phyloP scores from a whole-genome alignment of 2,113 vertebrate genomes.

The Chauna torquata region DNA sequence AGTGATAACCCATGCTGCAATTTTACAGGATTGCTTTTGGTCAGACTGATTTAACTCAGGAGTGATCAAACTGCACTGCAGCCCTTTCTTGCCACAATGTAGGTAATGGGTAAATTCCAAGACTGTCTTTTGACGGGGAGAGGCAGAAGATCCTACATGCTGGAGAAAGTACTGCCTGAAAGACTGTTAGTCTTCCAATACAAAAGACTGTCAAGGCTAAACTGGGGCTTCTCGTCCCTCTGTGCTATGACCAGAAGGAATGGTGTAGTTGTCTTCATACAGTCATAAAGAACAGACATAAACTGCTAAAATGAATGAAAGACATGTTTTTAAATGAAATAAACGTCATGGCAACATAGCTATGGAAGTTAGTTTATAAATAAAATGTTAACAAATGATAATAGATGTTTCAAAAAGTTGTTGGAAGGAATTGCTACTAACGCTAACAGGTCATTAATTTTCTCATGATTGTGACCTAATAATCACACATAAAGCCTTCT shows the following conservation, averaged over 20 bases:
- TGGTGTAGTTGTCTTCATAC: neutral
- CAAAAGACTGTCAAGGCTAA: neutral
- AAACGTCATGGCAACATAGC: neutral
- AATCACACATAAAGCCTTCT: neutral
- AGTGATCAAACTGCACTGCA: neutral
- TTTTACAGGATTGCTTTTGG: neutral
- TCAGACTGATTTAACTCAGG: neutral
- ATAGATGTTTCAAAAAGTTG: neutral
- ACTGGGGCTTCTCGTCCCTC: neutral
- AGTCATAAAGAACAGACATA: neutral
- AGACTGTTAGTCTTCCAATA: neutral
- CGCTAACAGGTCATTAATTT: neutral
- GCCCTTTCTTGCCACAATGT: neutral
- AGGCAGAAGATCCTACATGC: neutral
- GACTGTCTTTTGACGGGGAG: neutral
- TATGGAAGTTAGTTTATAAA: neutral
- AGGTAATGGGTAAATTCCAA: neutral
- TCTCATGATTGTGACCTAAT: neutral
- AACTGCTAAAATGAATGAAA: neutral
- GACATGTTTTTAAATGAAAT: neutral
- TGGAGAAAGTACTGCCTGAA: neutral
- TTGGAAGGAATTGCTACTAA: neutral
- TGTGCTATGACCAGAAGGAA: neutral
- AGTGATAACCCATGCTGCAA: neutral
- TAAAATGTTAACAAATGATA: neutral